These are phyloP conservation scores for Prenolepis imparis DNA, from an alignment of 2,888 invertebrate species.

Conservation along the genomic window DNA sequence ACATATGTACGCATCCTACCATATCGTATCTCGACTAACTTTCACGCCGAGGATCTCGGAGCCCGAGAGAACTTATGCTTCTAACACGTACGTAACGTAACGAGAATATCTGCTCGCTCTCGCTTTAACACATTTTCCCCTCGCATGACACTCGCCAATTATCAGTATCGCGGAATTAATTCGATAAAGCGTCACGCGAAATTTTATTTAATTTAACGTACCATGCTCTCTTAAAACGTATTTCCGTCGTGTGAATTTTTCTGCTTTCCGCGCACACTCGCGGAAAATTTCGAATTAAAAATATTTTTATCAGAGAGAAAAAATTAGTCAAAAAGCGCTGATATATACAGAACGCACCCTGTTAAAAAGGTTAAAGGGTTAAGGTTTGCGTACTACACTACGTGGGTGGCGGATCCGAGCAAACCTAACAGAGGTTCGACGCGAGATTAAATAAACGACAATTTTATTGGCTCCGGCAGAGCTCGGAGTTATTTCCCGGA, in stretches of 20 bases:
- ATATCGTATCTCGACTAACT: constrained; percentile 67
- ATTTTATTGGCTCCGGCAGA: constrained; percentile 50
- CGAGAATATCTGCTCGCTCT: constrained; percentile 42
- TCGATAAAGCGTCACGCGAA: neutral
- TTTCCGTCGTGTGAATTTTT: neutral
- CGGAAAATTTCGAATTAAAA: neutral
- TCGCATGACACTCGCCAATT: constrained; percentile 7
- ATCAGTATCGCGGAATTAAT: neutral
- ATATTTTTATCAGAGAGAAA: neutral
- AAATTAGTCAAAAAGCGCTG: neutral
- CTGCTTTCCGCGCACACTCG: neutral
- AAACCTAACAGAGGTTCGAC: constrained; percentile 33
- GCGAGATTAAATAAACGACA: constrained; percentile 54
- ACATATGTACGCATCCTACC: constrained; percentile 76
- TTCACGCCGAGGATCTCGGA: constrained; percentile 64
- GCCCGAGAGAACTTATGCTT: constrained; percentile 54
- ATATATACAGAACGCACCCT: neutral
- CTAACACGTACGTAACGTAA: constrained; percentile 54
- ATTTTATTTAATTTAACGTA: neutral
- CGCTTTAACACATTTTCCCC: neutral
- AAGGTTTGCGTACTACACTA: constrained; percentile 2
- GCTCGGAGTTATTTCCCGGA: constrained; percentile 43
- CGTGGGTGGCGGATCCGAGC: constrained; percentile 43
- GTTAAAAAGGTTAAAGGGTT: constrained; percentile 18
- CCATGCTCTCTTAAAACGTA: neutral